phyloP scores from a whole-genome alignment of 2,797 vertebrate genomes.

The Lagocephalus sceleratus region DNA sequence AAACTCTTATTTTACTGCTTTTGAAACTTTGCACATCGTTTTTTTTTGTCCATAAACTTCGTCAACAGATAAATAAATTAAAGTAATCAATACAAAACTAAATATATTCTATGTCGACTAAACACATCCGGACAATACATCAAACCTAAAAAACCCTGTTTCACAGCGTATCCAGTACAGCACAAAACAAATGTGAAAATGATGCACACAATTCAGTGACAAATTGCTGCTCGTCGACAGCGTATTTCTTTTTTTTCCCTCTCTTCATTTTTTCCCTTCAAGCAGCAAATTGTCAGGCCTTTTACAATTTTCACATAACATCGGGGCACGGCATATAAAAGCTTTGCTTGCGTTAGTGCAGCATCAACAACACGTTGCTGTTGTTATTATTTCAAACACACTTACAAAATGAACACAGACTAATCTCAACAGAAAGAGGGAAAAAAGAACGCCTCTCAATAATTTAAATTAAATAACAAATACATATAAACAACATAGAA shows the following conservation, averaged over 20 bases:
- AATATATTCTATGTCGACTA: conserved; percentile 90
- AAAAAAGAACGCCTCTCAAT: conserved; percentile 55
- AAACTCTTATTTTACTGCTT: conserved; percentile 96
- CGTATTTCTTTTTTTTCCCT: conserved; percentile 7
- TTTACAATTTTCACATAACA: conserved; percentile 65
- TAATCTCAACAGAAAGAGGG: conserved; percentile 56
- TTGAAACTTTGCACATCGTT: conserved; percentile 90
- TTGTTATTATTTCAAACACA: conserved; percentile 66
- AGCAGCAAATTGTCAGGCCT: conserved; percentile 65
- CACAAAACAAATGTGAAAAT: conserved; percentile 81
- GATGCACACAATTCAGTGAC: conserved; percentile 76
- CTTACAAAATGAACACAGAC: conserved; percentile 74
- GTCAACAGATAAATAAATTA: conserved; percentile 97
- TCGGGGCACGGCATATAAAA: conserved; percentile 63
- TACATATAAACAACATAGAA: conserved; percentile 54
- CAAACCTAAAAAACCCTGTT: conserved; percentile 80
- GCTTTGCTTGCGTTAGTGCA: conserved; percentile 71
- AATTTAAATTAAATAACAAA: conserved; percentile 83
- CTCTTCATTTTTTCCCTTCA: conserved; percentile 35
- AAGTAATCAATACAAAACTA: conserved; percentile 98
- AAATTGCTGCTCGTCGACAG: conserved; percentile 59
- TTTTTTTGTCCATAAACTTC: conserved; percentile 82
- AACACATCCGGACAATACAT: conserved; percentile 89
- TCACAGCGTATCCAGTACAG: conserved; percentile 91
- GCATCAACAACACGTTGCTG: conserved; percentile 58